Conservation (phyloP, 2,888 invertebrate genomes). For the Caenorhabditis sp. region DNA sequence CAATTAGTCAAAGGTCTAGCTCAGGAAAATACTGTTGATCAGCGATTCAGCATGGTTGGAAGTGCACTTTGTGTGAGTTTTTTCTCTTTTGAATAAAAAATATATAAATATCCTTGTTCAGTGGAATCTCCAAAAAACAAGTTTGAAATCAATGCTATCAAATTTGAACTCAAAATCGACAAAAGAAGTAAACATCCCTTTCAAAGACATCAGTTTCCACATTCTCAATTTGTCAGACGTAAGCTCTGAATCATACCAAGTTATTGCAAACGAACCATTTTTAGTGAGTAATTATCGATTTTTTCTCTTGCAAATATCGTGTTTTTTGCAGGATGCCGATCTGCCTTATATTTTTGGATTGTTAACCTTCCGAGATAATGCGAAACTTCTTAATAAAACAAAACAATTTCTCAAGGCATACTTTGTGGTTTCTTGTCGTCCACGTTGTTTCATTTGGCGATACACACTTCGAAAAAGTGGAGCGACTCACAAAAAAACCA, state of each 20-base stretch:
- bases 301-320: too few species aligned
- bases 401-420: background rate
- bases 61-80: background rate
- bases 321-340: background rate
- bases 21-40: background rate
- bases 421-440: background rate
- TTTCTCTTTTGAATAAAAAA: background rate
- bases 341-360: background rate
- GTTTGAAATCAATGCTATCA: background rate
- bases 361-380: background rate
- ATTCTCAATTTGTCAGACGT: background rate
- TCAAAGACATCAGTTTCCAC: background rate
- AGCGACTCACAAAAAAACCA: slow-evolving; percentile 1
- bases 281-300: background rate
- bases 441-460: background rate
- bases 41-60: background rate
- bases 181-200: background rate
- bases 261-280: background rate
- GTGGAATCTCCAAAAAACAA: background rate
- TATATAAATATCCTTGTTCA: background rate
- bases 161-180: background rate
- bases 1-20: background rate
- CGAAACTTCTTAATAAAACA: background rate
- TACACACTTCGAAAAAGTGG: background rate
- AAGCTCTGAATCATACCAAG: background rate